phyloP scores from a whole-genome alignment of 2,888 invertebrate species.

The Philereme transversata region DNA sequence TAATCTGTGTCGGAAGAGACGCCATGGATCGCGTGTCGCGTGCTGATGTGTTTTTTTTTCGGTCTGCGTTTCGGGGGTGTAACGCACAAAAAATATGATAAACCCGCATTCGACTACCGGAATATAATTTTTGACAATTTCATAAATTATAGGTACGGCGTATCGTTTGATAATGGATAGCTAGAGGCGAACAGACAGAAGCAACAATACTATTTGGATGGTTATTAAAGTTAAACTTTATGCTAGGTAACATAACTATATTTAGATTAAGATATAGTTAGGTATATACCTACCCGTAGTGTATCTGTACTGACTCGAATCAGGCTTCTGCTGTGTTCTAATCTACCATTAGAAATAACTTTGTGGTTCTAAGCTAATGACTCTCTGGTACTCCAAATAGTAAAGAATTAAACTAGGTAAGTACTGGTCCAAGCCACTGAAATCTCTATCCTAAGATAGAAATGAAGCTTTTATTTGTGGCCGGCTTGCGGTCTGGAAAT shows the following conservation, averaged over 20 bases:
- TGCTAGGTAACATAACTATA: too few species aligned
- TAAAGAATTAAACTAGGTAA: too few species aligned
- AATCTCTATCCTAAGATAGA: constrained; percentile 1
- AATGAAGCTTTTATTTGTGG: constrained; percentile 27
- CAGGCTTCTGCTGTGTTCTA: too few species aligned
- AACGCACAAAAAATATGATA: constrained; percentile 73
- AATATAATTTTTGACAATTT: constrained; percentile 83
- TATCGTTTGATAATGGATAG: constrained; percentile 72
- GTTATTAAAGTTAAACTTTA: too few species aligned
- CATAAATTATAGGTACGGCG: constrained; percentile 73
- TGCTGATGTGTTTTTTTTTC: constrained; percentile 74
- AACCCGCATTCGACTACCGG: constrained; percentile 80
- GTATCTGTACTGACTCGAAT: too few species aligned
- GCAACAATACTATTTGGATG: constrained; percentile 6
- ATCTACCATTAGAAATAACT: too few species aligned
- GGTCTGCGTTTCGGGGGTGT: constrained; percentile 65
- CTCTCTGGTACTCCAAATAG: too few species aligned
- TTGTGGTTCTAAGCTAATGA: too few species aligned
- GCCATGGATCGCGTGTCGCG: constrained; percentile 80
- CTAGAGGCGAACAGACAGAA: constrained; percentile 50
- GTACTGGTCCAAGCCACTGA: not conserved
- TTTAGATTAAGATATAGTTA: too few species aligned
- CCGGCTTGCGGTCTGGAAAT: constrained; percentile 56
- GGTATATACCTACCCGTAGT: too few species aligned
- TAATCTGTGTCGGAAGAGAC: constrained; percentile 41